Evolutionary conservation across 2,113 vertebrate genomes (phyloP).

Genomic region (Channa argus): DNA sequence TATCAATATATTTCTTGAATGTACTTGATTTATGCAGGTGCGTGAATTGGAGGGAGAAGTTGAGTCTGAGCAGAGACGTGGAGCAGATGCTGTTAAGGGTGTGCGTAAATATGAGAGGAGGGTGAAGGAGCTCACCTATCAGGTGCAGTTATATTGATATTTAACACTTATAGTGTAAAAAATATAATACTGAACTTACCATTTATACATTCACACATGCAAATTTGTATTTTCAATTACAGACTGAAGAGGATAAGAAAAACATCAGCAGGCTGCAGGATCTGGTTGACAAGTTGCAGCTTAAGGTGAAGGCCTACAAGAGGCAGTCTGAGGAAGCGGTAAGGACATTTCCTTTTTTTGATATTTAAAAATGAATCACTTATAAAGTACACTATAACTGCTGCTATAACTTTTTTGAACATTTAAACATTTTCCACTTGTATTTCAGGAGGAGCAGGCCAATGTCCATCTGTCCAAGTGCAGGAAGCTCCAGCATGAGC

Average conservation of each 20-base stretch:
- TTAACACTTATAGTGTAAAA: too few relatives aligned
- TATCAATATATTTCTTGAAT: background rate
- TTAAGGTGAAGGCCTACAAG: slow-evolving; percentile 77
- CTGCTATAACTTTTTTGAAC: background rate
- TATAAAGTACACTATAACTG: too few relatives aligned
- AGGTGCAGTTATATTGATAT: slow-evolving; percentile 33
- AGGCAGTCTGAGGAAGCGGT: slow-evolving; percentile 74
- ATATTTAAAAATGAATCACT: too few relatives aligned
- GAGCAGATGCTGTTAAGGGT: slow-evolving; percentile 72
- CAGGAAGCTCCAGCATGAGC: slow-evolving; percentile 74
- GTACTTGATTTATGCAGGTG: slow-evolving; percentile 42
- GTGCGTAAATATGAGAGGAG: slow-evolving; percentile 77
- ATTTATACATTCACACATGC: too few relatives aligned
- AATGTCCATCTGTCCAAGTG: slow-evolving; percentile 71
- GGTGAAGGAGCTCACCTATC: slow-evolving; percentile 75
- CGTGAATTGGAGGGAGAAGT: slow-evolving; percentile 71
- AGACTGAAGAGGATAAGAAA: slow-evolving; percentile 78
- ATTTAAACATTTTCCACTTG: background rate
- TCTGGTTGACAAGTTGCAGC: slow-evolving; percentile 53
- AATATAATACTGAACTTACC: too few relatives aligned
- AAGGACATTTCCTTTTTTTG: slow-evolving; percentile 4
- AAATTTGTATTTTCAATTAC: background rate
- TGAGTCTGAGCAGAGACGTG: slow-evolving; percentile 69
- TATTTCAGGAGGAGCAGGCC: slow-evolving; percentile 72
- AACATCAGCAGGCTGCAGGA: slow-evolving; percentile 28